Base-by-base conservation (phyloP, 2,888 invertebrate species). In the Drosophila trichaetosa region DNA sequence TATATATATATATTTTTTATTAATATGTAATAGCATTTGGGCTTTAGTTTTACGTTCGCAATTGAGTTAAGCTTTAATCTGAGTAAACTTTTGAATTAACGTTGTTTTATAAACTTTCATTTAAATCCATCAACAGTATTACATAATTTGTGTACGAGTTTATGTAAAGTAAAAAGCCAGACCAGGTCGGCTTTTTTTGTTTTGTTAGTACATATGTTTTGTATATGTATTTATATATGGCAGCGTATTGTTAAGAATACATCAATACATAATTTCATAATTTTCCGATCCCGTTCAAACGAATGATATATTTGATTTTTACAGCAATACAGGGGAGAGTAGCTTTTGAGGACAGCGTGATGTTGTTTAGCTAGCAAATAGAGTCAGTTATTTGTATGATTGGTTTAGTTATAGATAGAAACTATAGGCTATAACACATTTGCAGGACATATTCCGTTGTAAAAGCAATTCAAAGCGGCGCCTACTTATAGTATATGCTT, bases 61-160 rank as follows among this genome's bases (percentile, higher is more conserved):
- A 82, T 74, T 67, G 61, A 63, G 74, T 78, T 78, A 72, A 71
- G 79, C 71, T 69, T 79, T 76, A 62, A 72, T 71, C 73, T 67
- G 79, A 73, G 73, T 80, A 76, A 75, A 68, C 56, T 59, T 69
- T 71, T 64, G 73, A 67, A 72, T 82, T 74, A 90, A 87, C 86
- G 73, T 88, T 81, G 87, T 87, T 90, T 87, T 83, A 88, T 83
- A 90, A 87, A 87, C 89, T 83, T 88, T 90, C 74, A 74, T 69
- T 80, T 82, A 74, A 84, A 89, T 84, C 76, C 76, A 70, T 88
- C 73, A 90, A 87, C 89, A 88, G 69, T 79, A 67, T 82, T 78
- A 80, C 85, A 83, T 80, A 68, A 65, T 80, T 83, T 79, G 62
- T 66, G 62, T 73, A 75, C 61, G 80, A 80, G 62, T 76, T 80